Percentiles rank a stretch among this genome's conserved stretches.
phyloP scores from a whole-genome alignment of 1,140 invertebrate genomes.

The Leguminivora glycinivorella region DNA sequence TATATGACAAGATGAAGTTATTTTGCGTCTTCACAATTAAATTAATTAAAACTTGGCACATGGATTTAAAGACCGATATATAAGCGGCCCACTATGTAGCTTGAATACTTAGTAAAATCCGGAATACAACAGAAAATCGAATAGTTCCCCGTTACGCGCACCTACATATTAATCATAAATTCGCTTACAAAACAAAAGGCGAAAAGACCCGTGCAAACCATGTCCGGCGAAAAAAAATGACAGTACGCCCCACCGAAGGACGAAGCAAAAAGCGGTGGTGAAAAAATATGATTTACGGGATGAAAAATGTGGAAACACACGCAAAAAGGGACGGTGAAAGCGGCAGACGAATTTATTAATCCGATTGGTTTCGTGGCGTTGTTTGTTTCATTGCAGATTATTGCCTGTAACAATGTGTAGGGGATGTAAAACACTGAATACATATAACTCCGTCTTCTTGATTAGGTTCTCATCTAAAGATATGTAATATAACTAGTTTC shows the following conservation, averaged over 20 bases:
- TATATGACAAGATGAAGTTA: no score
- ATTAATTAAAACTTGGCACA: no score
- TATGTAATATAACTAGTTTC: no score
- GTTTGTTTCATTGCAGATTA: slow-evolving; percentile 39
- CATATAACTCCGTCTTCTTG: no score
- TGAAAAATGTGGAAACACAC: slow-evolving; percentile 80
- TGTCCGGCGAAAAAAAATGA: slow-evolving; percentile 74
- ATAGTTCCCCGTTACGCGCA: slow-evolving; percentile 10
- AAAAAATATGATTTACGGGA: slow-evolving; percentile 80
- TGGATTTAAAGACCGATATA: no score
- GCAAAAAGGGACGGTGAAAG: slow-evolving; percentile 75
- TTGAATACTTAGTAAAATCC: background rate
- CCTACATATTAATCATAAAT: slow-evolving; percentile 63
- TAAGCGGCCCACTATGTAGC: no score
- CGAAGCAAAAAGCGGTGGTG: slow-evolving; percentile 74
- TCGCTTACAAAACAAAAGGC: slow-evolving; percentile 62
- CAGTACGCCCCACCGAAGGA: slow-evolving; percentile 71
- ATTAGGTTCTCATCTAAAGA: no score
- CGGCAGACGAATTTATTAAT: slow-evolving; percentile 76
- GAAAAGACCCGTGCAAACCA: slow-evolving; percentile 66
- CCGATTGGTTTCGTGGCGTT: slow-evolving; percentile 57
- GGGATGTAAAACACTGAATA: background rate
- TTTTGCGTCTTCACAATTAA: no score
- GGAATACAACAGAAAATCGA: background rate
- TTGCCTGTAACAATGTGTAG: background rate